Conservation (phyloP, 2,888 invertebrate species). For the Andrena chrysosceles region DNA sequence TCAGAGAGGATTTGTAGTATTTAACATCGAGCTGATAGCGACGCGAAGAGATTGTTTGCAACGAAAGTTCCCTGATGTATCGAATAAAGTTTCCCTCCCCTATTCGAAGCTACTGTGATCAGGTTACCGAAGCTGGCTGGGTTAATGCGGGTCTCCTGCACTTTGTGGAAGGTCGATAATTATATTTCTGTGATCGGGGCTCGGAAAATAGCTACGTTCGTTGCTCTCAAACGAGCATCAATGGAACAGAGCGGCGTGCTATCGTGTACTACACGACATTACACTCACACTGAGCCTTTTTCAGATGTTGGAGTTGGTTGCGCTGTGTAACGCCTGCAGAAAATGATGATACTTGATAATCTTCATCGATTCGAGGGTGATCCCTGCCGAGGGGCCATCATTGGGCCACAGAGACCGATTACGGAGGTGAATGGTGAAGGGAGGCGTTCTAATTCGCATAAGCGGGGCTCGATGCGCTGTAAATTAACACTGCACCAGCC, state of each 20-base stretch:
- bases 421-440: constrained; percentile 40
- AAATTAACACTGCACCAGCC: constrained; percentile 36
- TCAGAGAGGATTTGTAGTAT: constrained; percentile 37
- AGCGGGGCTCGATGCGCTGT: constrained; percentile 42
- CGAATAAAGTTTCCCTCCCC: constrained; percentile 57
- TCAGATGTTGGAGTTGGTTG: not conserved
- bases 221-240: not conserved
- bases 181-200: constrained; percentile 50
- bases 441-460: constrained; percentile 46
- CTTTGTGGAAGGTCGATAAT: constrained; percentile 53
- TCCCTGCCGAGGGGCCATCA: not conserved
- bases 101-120: constrained; percentile 41
- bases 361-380: constrained; percentile 34
- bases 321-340: not conserved
- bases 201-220: constrained; percentile 7
- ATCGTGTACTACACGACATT: not conserved
- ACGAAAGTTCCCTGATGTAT: constrained; percentile 53
- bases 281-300: not conserved
- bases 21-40: constrained; percentile 37
- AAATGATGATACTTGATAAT: constrained; percentile 10
- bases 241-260: not conserved
- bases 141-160: constrained; percentile 55
- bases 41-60: constrained; percentile 43
- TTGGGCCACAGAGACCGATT: constrained; percentile 35
- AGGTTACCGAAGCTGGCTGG: constrained; percentile 46